A percentile compares a stretch with the other conserved stretches of the same genome.
phyloP scores from a whole-genome alignment of 2,888 invertebrate species.

The Athripsodes cinereus region DNA sequence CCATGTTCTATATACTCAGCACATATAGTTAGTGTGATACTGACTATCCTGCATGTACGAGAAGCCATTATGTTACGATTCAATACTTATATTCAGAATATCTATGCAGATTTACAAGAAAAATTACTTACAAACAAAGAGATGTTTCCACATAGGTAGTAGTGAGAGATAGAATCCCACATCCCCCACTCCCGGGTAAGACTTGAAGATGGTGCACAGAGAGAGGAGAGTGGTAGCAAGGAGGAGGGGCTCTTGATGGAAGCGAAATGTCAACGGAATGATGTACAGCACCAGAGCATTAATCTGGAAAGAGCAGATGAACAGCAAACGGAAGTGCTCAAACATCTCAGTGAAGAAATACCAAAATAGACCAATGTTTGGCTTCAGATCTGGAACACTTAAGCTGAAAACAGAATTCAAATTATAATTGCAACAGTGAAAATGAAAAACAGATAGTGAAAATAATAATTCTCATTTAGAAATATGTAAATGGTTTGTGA shows the following conservation, averaged over 20 bases:
- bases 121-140: conserved; percentile 82
- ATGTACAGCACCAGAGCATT: conserved; percentile 90
- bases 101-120: too few relatives aligned
- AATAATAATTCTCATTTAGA: too few relatives aligned
- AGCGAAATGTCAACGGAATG: conserved; percentile 75
- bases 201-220: conserved; percentile 87
- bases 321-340: conserved; percentile 93
- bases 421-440: too few relatives aligned
- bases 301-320: conserved; percentile 94
- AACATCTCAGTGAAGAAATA: conserved; percentile 99
- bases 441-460: too few relatives aligned
- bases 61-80: too few relatives aligned
- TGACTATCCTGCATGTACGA: too few relatives aligned
- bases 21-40: too few relatives aligned
- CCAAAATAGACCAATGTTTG: conserved; percentile 98
- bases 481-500: too few relatives aligned
- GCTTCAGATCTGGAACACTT: conserved; percentile 87
- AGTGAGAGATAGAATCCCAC: conserved; percentile 87
- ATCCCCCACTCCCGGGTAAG: conserved; percentile 95
- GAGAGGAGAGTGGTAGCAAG: conserved; percentile 74
- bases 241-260: conserved; percentile 73
- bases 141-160: conserved; percentile 85
- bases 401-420: conserved; percentile 53
- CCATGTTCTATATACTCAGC: too few relatives aligned
- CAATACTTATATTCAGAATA: too few relatives aligned